Base-by-base conservation (phyloP, 2,797 vertebrate genomes). In the Halcyon smyrnensis region DNA sequence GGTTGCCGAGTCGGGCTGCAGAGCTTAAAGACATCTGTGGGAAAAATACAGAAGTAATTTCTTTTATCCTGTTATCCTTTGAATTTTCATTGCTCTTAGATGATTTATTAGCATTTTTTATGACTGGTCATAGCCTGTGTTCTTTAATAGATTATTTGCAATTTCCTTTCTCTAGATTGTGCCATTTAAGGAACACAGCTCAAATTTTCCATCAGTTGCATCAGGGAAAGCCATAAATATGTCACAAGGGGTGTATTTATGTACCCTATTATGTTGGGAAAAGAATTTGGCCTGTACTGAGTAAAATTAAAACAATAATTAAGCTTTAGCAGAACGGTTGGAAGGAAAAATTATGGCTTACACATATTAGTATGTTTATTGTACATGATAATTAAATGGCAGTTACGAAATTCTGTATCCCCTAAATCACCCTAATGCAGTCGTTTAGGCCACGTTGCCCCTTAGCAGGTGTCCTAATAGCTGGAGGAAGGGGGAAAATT, bases 121-220 rank as follows among this genome's bases (percentile, higher is more conserved):
- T 94, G 85, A 60, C 85, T 48, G 91, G 93, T 94, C 87, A 43
- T 84, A 93, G 70, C 87, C 85, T 56, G 25, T 84, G 83, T 93
- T 94, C 96, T 94, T 91, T 88, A 95, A 95, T 91, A 70, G 88
- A 95, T 94, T 95, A 93, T 96, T 95, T 91, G 80, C 91, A 95
- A 96, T 97, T 97, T 96, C 95, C 95, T 95, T 88, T 91, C 70
- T 57, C 48, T 76, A 41, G 91, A 64, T 91, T 81, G 77, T 95
- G 87, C 93, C 48, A 20, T 90, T 95, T 91, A 79, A 82, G 80
- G 76, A 95, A 50, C 87, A 64, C 24, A 39, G 82, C 85, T 94
- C 83, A 94, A 39, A 67, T 96, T 96, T 95, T 96, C 89, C 95
- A 81, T 95, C 91, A 95, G 46, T 91, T 91, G 74, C 76, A 91